Evolutionary conservation across 2,888 invertebrate genomes (phyloP), one percentile per base, ranked within the genome.

Genomic region (Aproaerema taeniolella): DNA sequence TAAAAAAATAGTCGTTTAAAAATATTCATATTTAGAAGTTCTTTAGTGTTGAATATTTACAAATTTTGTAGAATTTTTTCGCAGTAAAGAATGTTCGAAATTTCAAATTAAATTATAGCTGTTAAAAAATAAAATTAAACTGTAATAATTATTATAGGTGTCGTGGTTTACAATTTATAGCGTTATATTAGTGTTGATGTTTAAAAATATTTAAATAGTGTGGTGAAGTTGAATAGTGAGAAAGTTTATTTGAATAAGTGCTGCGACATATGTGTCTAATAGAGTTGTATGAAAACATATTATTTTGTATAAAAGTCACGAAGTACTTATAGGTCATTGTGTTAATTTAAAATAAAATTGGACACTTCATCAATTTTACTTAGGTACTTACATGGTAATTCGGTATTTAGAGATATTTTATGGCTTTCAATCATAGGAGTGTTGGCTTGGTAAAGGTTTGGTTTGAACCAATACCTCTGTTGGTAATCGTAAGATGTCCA

Each of bases 41-140:
- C 26, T 31, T 13, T 29, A 31, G 34, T 34, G 30, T 30, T 30
- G 12, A 6, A 35, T 35, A 31, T 39, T 32, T 39, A 39, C 29
- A 39, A 39, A 33, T 43, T 43, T 43, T 40, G 43, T 40, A 43
- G 39, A 39, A 43, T 37, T 43, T 43, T 43, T 43, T 39, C 28
- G 42, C 25, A 13, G 10, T 35, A 34, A 20, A 9, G 7, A 24
- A 35, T 24, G 31, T 31, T 30, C 30, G 26, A 37, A 16, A 17
- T 13, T 36, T 30, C 33, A 5, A 34, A 14, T 5, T 16, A 30
- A 30, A 11, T 30, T 30, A 13, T 12, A 30, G 13, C 12, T 30
- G 5, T 28, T 30, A 16, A n/a, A n/a, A n/a, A n/a, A n/a, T 15
- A 5, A 36, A 12, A 16, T 11, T 28, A 33, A 24, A 11, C 13